Evolutionary conservation across 2,888 invertebrate species (phyloP).

Genomic region (Drosophila cracens): DNA sequence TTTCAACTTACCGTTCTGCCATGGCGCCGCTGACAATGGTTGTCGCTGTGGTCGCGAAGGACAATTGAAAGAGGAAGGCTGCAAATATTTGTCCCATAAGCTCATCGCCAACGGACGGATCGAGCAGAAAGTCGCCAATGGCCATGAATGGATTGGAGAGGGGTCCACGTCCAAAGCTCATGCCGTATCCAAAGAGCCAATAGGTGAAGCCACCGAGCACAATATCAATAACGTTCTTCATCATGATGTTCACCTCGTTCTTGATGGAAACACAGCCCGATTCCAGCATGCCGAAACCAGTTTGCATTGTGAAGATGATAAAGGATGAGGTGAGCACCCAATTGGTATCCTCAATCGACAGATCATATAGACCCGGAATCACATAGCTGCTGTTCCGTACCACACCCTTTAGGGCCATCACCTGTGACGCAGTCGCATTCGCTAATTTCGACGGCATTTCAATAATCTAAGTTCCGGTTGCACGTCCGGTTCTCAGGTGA

Average conservation of each 20-base stretch:
- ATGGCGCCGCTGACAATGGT: slow-evolving; percentile 97
- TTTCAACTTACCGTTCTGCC: slow-evolving; percentile 91
- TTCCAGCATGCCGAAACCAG: slow-evolving; percentile 97
- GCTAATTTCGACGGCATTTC: slow-evolving; percentile 75
- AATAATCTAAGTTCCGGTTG: neutral
- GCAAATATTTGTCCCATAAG: slow-evolving; percentile 94
- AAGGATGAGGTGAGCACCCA: slow-evolving; percentile 96
- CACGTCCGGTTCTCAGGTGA: slow-evolving; percentile 20
- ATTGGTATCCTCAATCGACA: slow-evolving; percentile 92
- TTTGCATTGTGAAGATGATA: slow-evolving; percentile 97
- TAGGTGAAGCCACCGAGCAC: slow-evolving; percentile 95
- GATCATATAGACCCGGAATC: slow-evolving; percentile 87
- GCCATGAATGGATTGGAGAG: slow-evolving; percentile 93
- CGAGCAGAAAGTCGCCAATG: slow-evolving; percentile 92
- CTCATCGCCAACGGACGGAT: slow-evolving; percentile 90
- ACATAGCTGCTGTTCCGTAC: slow-evolving; percentile 84
- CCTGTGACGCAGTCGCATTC: slow-evolving; percentile 80
- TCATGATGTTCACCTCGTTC: slow-evolving; percentile 98
- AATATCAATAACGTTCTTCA: slow-evolving; percentile 97
- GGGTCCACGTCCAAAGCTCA: slow-evolving; percentile 92
- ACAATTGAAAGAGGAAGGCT: slow-evolving; percentile 95
- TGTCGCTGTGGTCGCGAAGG: slow-evolving; percentile 94
- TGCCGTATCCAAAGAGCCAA: slow-evolving; percentile 97
- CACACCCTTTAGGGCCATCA: slow-evolving; percentile 81
- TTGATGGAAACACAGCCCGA: slow-evolving; percentile 96